Percentiles rank a stretch among this genome's conserved stretches.
Evolutionary conservation across 2,797 vertebrate species (phyloP).

Genomic region (Clamator glandarius): DNA sequence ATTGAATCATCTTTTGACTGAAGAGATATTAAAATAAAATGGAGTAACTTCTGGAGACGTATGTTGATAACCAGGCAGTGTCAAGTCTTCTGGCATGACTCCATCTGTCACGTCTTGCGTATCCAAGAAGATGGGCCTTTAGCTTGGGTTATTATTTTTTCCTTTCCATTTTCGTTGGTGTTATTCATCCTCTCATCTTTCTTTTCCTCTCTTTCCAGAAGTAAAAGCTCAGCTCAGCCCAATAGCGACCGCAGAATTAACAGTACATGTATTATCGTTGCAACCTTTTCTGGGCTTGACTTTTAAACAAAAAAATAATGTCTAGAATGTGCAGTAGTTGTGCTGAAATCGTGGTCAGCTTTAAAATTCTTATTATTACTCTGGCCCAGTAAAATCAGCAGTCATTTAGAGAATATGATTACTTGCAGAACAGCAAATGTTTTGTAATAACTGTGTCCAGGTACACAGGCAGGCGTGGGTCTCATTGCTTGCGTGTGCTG

Average conservation of each 20-base stretch:
- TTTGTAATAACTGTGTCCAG: neutral
- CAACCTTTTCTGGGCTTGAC: neutral
- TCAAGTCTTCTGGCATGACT: neutral
- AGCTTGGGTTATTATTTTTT: neutral
- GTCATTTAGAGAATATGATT: neutral
- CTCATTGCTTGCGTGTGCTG: neutral
- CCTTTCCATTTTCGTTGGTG: neutral
- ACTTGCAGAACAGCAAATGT: neutral
- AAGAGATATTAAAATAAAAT: constrained; percentile 26
- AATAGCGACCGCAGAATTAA: neutral
- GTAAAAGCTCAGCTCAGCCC: neutral
- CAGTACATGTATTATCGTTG: neutral
- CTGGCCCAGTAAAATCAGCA: neutral
- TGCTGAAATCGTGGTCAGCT: neutral
- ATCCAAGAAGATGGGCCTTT: neutral
- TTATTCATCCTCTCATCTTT: neutral
- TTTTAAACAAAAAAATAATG: neutral
- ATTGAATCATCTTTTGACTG: neutral
- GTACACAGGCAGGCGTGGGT: fast-evolving
- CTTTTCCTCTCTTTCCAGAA: neutral
- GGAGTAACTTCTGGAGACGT: neutral
- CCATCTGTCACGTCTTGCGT: fast-evolving
- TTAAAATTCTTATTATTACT: neutral
- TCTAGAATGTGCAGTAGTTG: neutral
- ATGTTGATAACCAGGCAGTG: constrained; percentile 1